Percentiles rank a stretch among this genome's conserved stretches.
Evolutionary conservation across 2,888 invertebrate genomes (phyloP).

Genomic region (Pherbina coryleti): DNA sequence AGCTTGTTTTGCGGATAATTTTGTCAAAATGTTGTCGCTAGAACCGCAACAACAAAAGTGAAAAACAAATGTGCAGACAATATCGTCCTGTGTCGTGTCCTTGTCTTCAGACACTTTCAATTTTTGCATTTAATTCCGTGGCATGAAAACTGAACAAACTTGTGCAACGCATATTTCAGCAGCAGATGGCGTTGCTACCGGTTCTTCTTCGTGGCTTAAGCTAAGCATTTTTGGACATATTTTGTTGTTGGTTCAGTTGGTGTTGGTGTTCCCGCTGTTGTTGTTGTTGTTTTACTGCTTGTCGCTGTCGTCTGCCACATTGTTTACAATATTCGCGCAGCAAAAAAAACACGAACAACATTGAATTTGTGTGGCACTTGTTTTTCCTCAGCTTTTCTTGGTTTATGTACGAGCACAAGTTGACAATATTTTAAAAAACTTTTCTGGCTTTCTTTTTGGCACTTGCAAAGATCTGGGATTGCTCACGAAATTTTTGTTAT

Average conservation of each 20-base stretch:
- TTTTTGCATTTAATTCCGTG: neutral
- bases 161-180: neutral
- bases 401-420: neutral
- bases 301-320: slow-evolving; percentile 20
- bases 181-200: slow-evolving; percentile 17
- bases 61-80: no score
- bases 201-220: neutral
- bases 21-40: neutral
- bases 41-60: neutral
- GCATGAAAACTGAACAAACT: neutral
- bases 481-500: no score
- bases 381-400: neutral
- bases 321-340: slow-evolving; percentile 18
- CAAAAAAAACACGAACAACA: neutral
- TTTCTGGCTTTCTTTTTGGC: no score
- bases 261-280: neutral
- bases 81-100: no score
- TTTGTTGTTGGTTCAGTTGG: neutral
- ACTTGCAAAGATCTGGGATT: no score
- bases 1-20: neutral
- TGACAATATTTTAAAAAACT: no score
- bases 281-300: neutral
- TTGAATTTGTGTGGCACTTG: neutral
- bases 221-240: neutral
- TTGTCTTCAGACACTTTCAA: neutral